Evolutionary conservation across 2,797 vertebrate species (phyloP), one percentile per base, ranked within the genome.

Genomic region (Esox masquinongy): DNA sequence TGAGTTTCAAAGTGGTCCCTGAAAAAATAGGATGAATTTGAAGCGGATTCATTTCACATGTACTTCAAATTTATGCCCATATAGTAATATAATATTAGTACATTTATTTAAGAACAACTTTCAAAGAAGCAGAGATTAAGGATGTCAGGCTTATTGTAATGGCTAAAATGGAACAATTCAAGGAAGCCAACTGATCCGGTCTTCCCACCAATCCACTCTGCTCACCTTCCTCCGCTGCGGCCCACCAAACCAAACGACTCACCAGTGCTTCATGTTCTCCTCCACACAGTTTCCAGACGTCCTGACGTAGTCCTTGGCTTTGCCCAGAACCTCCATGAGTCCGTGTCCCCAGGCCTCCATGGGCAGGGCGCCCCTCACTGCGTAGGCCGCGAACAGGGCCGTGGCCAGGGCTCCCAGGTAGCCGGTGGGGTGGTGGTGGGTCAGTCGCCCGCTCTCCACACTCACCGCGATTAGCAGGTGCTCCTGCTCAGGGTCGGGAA

Each of bases 381-480:
- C 95, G 0, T 92, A 94, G 0, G 94, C 87, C 0, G 94, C 91
- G 79, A 96, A 95, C 39, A 96, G 91, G 5, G 95, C 94, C 0
- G 94, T 91, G 0, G 79, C 91, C 36, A 96, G 74, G 34, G 92
- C 88, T 0, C 95, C 95, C 78, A 96, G 87, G 86, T 95, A 96
- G 50, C 94, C 94, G 0, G 94, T 95, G 24, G 95, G 95, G 24
- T 96, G 93, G 80, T 96, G 95, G 72, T 96, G 95, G 72, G 95
- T 95, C 94, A 96, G 95, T 17, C 94, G 92, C 1, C 95, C 94
- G 0, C 95, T 95, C 87, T 96, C 95, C 0, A 95, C 87, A 87
- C 95, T 95, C 82, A 94, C 89, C 17, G 79, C 67, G 11, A 95
- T 70, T 81, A 96, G 88, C 0, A 56, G 89, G 51, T 86, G 78